phyloP scores from a whole-genome alignment of 2,888 invertebrate genomes.

The Drosophila paranaensis region DNA sequence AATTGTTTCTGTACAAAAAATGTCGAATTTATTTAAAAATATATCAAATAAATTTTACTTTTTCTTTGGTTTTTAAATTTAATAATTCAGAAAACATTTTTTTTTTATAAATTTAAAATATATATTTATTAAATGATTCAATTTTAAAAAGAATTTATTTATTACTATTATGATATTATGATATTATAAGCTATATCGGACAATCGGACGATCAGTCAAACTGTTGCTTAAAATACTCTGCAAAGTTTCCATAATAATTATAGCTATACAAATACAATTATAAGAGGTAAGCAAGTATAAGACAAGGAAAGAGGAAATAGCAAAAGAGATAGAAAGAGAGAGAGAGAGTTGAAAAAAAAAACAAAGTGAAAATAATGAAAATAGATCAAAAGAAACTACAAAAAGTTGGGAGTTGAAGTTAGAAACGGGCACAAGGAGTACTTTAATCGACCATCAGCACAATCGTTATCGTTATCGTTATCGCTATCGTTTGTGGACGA shows the following conservation, averaged over 20 bases:
- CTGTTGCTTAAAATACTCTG: constrained; percentile 1
- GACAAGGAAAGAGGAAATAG: not conserved
- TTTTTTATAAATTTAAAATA: too few species aligned
- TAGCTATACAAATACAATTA: constrained; percentile 5
- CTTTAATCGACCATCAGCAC: constrained; percentile 10
- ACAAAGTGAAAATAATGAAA: constrained; percentile 3
- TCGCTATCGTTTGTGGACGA: not conserved
- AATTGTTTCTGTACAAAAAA: too few species aligned
- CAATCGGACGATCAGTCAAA: constrained; percentile 2
- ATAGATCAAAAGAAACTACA: constrained; percentile 12
- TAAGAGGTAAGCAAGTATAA: constrained; percentile 5
- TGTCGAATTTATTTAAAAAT: too few species aligned
- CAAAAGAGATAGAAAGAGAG: not conserved
- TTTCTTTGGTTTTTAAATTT: too few species aligned
- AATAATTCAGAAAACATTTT: too few species aligned
- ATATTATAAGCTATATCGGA: not conserved
- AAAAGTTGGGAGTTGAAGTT: not conserved
- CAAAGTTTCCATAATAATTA: constrained; percentile 7
- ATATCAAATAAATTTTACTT: too few species aligned
- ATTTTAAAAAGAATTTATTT: too few species aligned
- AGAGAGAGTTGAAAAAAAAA: not conserved
- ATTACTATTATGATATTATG: too few species aligned
- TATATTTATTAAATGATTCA: too few species aligned
- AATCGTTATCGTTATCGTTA: constrained; percentile 22
- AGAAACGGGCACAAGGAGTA: constrained; percentile 34